Conservation (phyloP, 2,797 vertebrate species). For the Galagoides demidoff region DNA sequence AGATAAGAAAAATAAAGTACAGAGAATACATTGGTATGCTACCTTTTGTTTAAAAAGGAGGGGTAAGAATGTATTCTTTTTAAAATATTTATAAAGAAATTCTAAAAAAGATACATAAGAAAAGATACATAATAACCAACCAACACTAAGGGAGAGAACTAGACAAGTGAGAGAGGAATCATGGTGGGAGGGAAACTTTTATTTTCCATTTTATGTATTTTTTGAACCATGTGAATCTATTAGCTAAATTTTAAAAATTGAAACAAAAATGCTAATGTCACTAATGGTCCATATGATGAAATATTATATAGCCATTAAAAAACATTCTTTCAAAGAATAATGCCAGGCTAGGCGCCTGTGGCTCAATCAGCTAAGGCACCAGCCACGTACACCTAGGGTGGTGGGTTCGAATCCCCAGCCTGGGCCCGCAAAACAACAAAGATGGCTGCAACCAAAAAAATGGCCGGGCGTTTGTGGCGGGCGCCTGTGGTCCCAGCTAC, state of each 20-base stretch:
- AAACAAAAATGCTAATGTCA: background rate
- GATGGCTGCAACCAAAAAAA: too few species aligned
- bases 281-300: background rate
- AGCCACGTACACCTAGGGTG: too few species aligned
- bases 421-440: too few species aligned
- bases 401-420: too few species aligned
- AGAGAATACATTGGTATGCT: background rate
- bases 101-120: background rate
- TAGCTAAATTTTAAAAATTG: conserved; percentile 23
- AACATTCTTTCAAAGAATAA: conserved; percentile 4
- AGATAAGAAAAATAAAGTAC: background rate
- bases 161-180: background rate
- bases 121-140: background rate
- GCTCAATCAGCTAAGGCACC: too few species aligned
- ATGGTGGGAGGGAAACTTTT: background rate
- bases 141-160: background rate
- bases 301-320: conserved; percentile 7
- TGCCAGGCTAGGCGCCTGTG: too few species aligned
- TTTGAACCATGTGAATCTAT: background rate
- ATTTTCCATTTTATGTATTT: background rate
- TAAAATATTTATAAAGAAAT: background rate
- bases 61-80: background rate
- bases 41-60: background rate
- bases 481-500: too few species aligned
- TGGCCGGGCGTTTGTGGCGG: too few species aligned